phyloP scores from a whole-genome alignment of 2,797 vertebrate genomes.

The Chelon labrosus region DNA sequence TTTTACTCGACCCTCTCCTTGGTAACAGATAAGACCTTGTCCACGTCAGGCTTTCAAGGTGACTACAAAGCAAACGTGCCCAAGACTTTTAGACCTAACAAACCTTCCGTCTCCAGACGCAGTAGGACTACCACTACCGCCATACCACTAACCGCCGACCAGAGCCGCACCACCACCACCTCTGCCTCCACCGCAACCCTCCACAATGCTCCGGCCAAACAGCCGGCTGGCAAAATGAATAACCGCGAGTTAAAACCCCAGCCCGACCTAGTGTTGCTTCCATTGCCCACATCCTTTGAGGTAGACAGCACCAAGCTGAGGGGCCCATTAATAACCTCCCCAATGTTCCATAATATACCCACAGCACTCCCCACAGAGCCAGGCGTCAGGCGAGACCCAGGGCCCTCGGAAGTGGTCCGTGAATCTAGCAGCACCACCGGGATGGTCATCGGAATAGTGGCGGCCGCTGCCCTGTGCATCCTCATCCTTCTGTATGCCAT shows the following conservation, averaged over 20 bases:
- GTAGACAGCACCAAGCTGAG: conserved; percentile 99
- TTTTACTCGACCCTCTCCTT: conserved; percentile 99
- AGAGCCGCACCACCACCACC: conserved; percentile 95
- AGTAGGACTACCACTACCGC: conserved; percentile 96
- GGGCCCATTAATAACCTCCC: conserved; percentile 99
- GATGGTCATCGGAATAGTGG: conserved; percentile 99
- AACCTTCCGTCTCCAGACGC: conserved; percentile 96
- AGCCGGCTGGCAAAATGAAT: conserved; percentile 98
- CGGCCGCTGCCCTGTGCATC: conserved; percentile 99
- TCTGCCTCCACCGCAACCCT: conserved; percentile 95
- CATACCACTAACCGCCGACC: conserved; percentile 96
- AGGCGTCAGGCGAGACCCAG: conserved; percentile 98
- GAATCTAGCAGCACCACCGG: conserved; percentile 99
- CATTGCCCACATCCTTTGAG: conserved; percentile 99
- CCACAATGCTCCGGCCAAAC: conserved; percentile 88
- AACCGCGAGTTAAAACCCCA: conserved; percentile 98
- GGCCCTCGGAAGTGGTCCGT: conserved; percentile 99
- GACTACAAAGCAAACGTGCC: conserved; percentile 98
- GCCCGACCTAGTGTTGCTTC: conserved; percentile 97
- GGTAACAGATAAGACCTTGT: conserved; percentile 99
- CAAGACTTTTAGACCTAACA: conserved; percentile 99
- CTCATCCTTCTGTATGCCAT: conserved; percentile 99
- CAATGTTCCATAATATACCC: conserved; percentile 99
- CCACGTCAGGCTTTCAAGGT: conserved; percentile 99
- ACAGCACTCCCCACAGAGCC: conserved; percentile 99